A percentile compares a stretch with the other conserved stretches of the same genome.
Conservation (phyloP, 2,888 invertebrate genomes). For the Quadroppia sp. region DNA sequence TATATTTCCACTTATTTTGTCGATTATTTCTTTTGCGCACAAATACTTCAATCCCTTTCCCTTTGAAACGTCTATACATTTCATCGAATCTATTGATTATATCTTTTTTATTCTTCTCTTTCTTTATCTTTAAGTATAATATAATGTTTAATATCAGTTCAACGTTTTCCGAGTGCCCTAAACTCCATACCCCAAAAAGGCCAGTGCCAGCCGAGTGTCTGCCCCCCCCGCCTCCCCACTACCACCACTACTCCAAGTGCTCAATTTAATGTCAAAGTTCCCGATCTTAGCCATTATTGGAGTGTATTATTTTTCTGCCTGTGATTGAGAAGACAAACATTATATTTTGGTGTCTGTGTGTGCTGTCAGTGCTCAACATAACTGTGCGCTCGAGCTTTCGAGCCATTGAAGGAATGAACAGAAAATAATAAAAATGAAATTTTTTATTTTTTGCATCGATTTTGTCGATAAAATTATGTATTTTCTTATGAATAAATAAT, state of each 20-base stretch:
- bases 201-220: too few relatives aligned
- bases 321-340: not conserved
- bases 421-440: too few relatives aligned
- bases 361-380: not conserved
- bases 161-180: not conserved
- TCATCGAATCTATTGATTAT: not conserved
- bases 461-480: not conserved
- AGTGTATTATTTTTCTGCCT: not conserved
- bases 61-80: not conserved
- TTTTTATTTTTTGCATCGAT: too few relatives aligned
- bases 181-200: not conserved
- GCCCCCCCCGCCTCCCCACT: too few relatives aligned
- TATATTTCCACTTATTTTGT: not conserved
- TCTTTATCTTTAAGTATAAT: not conserved
- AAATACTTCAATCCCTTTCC: not conserved
- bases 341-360: too few relatives aligned
- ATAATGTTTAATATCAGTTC: not conserved
- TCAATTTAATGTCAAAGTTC: slow-evolving; percentile 16
- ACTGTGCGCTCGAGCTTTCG: not conserved
- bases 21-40: not conserved
- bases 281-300: not conserved
- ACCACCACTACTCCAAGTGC: not conserved
- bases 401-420: too few relatives aligned
- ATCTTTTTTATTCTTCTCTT: not conserved
- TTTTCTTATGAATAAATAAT: slow-evolving; percentile 7